Evolutionary conservation across 1,140 invertebrate genomes (phyloP), one percentile per base, ranked within the genome.

Genomic region (Apolygus lucorum): DNA sequence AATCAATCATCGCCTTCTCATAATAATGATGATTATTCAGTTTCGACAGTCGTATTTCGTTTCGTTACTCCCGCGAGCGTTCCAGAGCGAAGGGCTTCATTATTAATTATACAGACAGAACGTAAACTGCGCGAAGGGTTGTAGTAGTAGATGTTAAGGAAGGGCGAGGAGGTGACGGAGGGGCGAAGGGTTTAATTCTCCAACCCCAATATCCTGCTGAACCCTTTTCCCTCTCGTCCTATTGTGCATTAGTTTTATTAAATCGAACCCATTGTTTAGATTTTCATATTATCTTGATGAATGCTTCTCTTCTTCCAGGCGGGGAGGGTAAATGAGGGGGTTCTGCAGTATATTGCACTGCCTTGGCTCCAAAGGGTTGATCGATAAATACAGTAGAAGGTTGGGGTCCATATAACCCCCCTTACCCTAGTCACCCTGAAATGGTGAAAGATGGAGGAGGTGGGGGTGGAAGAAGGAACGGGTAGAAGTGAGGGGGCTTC

Each of bases 221-320:
- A 28, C 42, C 69, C 21, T 25, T 54, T 34, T 69, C 67, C 69
- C 69, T 70, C 72, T 72, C 72, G 71, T 42, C 34, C 34, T 42
- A 42, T 42, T 42, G 34, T 42, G 34, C 34, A 42, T 42, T 42
- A 42, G 34, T 74, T 73, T 71, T 74, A 74, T 74, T 74, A 74
- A 74, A 74, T 74, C 73, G 64, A 71, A 54, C 28, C 66, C 70
- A 66, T 68, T 66, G 66, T 68, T 62, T 49, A 22, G 34, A 17
- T 42, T 42, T 42, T 42, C 34, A 17, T 17, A 42, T 42, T 63
- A 63, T 63, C 62, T 63, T 63, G 62, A 63, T 63, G 62, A 63
- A 25, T 63, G 4, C 8, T 8, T 21, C 17, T 63, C 17, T 24
- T 42, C 34, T 17, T 17, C 4, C 34, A 8, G 34, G 17, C 17